These are phyloP conservation scores for Phlogophora meticulosa DNA, from an alignment of 2,888 invertebrate genomes.

Conservation along the genomic window DNA sequence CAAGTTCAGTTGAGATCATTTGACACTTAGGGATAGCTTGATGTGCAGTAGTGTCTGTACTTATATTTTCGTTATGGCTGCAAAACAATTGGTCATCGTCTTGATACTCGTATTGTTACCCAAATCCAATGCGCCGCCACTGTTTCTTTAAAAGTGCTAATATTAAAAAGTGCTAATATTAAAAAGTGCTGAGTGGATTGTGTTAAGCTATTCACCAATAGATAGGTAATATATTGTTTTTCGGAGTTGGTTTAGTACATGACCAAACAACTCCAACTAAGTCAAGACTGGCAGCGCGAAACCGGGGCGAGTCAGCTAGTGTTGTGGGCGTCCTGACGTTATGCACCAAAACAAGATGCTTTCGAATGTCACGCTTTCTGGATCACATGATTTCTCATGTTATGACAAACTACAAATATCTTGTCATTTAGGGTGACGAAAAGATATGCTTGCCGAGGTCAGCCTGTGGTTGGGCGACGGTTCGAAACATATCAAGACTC, in stretches of 20 bases:
- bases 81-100: no score
- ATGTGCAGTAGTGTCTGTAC: no score
- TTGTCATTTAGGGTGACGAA: neutral
- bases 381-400: neutral
- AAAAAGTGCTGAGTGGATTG: no score
- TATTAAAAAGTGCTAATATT: neutral
- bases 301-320: neutral
- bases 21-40: no score
- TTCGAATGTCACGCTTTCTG: slow-evolving; percentile 2
- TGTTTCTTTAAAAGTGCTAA: neutral
- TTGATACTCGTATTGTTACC: no score
- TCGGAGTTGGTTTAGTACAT: neutral
- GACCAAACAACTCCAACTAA: neutral
- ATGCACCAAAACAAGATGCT: slow-evolving; percentile 14
- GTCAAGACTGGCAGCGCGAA: slow-evolving; percentile 21
- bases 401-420: neutral
- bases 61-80: no score
- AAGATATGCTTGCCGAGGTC: no score
- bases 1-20: no score
- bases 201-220: neutral
- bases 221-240: neutral
- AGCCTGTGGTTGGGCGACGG: no score
- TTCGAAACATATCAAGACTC: no score
- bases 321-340: slow-evolving; percentile 25
- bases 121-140: no score